phyloP scores from a whole-genome alignment of 2,797 vertebrate genomes.

The Muscicapa comitata region DNA sequence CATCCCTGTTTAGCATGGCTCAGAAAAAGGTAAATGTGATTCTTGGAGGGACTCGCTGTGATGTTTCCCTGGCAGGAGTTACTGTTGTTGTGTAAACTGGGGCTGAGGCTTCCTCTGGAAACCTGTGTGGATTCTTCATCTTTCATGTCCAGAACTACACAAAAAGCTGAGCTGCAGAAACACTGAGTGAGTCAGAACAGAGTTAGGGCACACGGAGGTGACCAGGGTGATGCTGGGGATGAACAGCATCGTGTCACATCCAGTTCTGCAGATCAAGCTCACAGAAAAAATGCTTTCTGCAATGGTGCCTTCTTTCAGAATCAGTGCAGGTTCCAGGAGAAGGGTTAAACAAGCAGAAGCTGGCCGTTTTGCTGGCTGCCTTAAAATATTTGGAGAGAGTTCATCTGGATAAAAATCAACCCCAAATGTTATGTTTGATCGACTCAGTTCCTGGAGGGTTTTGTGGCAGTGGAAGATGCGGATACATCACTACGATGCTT shows the following conservation, averaged over 20 bases:
- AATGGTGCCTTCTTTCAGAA: background rate
- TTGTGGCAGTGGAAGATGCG: background rate
- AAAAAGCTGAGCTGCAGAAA: background rate
- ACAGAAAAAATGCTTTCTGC: background rate
- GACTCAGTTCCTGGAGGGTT: constrained; percentile 33
- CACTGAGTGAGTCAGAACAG: background rate
- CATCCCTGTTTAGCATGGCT: background rate
- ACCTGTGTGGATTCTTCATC: background rate
- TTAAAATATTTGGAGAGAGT: constrained; percentile 25
- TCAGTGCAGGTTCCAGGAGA: background rate
- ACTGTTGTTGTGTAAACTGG: background rate
- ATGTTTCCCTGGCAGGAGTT: background rate
- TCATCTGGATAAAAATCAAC: constrained; percentile 44
- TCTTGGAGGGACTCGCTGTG: background rate
- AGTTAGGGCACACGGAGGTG: background rate
- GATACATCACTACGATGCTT: background rate
- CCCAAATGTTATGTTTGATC: constrained; percentile 35
- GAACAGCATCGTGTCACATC: background rate
- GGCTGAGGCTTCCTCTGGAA: background rate
- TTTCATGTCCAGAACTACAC: accelerated
- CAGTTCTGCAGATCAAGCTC: background rate
- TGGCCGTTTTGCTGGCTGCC: background rate
- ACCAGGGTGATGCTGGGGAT: background rate
- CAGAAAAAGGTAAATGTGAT: background rate
- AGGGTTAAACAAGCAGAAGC: constrained; percentile 9